A percentile compares a stretch with the other conserved stretches of the same genome.
Evolutionary conservation across 2,888 invertebrate genomes (phyloP).

Genomic region (Chrysolina americana): DNA sequence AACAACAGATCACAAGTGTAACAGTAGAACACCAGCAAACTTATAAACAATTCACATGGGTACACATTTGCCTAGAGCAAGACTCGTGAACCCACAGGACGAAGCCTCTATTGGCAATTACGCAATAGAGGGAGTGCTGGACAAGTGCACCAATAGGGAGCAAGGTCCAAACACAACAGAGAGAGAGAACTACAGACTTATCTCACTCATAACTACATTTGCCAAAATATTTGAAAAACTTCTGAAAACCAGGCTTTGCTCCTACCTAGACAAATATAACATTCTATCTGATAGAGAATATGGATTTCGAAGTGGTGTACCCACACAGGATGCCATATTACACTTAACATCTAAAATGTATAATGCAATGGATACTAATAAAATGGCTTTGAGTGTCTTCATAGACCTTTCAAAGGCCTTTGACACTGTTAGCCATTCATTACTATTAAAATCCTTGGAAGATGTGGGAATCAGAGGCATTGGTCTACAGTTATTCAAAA

Average conservation of each 20-base stretch:
- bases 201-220: slow-evolving; percentile 23
- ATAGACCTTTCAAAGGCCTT: slow-evolving; percentile 22
- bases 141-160: too few species aligned
- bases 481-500: slow-evolving; percentile 16
- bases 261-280: slow-evolving; percentile 10
- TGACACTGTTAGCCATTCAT: slow-evolving; percentile 19
- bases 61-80: too few species aligned
- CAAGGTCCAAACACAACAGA: too few species aligned
- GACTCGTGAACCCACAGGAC: too few species aligned
- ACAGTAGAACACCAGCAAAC: too few species aligned
- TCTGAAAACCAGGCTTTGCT: slow-evolving; percentile 23
- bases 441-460: slow-evolving; percentile 16
- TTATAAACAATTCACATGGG: too few species aligned
- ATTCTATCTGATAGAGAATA: slow-evolving; percentile 19
- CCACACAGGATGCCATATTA: slow-evolving; percentile 23
- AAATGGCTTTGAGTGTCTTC: slow-evolving; percentile 24
- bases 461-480: slow-evolving; percentile 24
- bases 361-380: slow-evolving; percentile 21
- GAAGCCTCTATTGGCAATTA: too few species aligned
- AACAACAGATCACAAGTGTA: too few species aligned
- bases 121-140: too few species aligned
- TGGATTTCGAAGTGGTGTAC: slow-evolving; percentile 23
- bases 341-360: slow-evolving; percentile 25
- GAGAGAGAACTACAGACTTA: too few species aligned
- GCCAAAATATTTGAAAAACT: slow-evolving; percentile 21